Evolutionary conservation across 2,797 vertebrate species (phyloP).

Genomic region (Acridotheres tristis): DNA sequence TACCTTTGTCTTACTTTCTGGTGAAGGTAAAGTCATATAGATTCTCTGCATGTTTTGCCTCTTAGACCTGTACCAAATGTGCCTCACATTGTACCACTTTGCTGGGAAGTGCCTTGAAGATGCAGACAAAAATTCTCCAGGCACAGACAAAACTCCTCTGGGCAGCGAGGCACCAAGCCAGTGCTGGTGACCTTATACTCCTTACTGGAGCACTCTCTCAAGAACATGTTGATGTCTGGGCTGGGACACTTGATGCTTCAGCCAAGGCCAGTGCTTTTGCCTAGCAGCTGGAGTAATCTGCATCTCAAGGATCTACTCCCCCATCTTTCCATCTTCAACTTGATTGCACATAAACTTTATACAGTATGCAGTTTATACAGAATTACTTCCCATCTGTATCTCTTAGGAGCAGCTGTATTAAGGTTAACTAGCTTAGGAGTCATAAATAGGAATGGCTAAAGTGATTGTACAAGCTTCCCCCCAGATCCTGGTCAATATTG

Average conservation of each 20-base stretch:
- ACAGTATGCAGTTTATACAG: not conserved
- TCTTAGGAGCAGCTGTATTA: not conserved
- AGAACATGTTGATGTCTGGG: not conserved
- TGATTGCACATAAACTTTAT: not conserved
- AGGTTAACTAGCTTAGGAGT: not conserved
- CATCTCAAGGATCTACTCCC: not conserved
- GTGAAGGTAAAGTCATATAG: not conserved
- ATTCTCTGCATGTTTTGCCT: not conserved
- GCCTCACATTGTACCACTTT: not conserved
- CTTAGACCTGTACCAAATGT: not conserved
- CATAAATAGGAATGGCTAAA: conserved; percentile 37
- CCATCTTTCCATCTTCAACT: not conserved
- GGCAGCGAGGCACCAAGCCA: not conserved
- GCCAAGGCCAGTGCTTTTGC: not conserved
- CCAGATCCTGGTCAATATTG: conserved; percentile 48
- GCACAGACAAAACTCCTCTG: not conserved
- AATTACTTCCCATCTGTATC: not conserved
- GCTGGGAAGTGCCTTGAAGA: not conserved
- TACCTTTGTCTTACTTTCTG: conserved; percentile 11
- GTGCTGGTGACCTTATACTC: not conserved
- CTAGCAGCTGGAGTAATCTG: not conserved
- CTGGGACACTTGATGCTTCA: not conserved
- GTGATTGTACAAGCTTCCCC: conserved; percentile 40
- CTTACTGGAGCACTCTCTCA: not conserved
- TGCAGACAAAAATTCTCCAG: not conserved